Base-by-base conservation (phyloP, 1,140 invertebrate genomes). In the Microplitis mediator region DNA sequence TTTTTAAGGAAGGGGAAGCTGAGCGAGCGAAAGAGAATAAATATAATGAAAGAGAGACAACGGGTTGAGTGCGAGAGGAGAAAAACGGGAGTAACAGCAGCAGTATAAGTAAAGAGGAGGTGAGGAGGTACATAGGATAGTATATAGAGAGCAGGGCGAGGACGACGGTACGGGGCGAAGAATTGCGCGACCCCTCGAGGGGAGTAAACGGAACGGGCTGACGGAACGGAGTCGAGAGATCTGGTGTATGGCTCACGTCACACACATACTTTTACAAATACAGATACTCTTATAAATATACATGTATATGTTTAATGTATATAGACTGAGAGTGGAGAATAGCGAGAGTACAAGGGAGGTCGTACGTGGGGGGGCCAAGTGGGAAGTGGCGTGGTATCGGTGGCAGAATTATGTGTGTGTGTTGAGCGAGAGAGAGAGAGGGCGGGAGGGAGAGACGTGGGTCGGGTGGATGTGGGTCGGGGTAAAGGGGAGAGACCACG, bases 391-490 rank as follows among this genome's bases (percentile, higher is more conserved):
- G 39, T 58, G 23, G 56, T 23, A 23, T n/a, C 52, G 52, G 52
- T 14, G 35, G 35, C 39, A 67, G 65, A 16, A 50, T 45, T 50
- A 69, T 35, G 66, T 60, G 63, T 23, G 23, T 39, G 67, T 36
- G 52, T 32, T 23, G 23, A 13, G 62, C 9, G 61, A 61, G 72
- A 64, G 72, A 35, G 67, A 54, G 31, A 9, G 63, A 66, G 66
- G 39, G 31, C 60, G 72, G 61, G 63, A 76, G 76, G 73, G 63
- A 75, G 69, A 70, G 76, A 76, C 80, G 64, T 71, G 72, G 23
- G 23, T 23, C 74, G 72, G 74, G 60, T 72, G 77, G 77, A 80
- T 79, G 78, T 81, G 81, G 80, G 78, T 78, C 79, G 81, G 79
- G 79, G 80, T 78, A 71, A 83, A 81, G 80, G 79, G 79, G 79